Percentiles rank a stretch among this genome's conserved stretches.
These are phyloP conservation scores for Pristionchus japonicus DNA, from an alignment of 2,888 invertebrate species.

Conservation along the genomic window DNA sequence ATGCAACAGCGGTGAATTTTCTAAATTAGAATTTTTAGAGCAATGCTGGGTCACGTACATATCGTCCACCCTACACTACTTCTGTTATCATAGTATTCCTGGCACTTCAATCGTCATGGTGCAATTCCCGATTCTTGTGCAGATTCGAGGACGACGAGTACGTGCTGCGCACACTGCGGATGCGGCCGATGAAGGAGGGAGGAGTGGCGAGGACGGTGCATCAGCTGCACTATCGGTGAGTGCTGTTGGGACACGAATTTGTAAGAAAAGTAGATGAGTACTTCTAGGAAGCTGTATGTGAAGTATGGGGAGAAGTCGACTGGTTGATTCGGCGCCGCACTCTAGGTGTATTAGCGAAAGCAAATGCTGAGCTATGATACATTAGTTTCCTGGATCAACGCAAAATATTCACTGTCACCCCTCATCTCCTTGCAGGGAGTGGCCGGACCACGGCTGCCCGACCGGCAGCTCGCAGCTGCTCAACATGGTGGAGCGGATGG, in stretches of 20 bases:
- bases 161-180: slow-evolving; percentile 56
- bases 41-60: no score
- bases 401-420: background rate
- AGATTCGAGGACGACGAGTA: slow-evolving; percentile 61
- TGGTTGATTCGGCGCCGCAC: background rate
- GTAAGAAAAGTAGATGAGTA: background rate
- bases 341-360: background rate
- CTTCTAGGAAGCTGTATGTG: background rate
- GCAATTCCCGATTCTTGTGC: no score
- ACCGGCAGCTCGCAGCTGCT: slow-evolving; percentile 64
- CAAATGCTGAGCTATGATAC: background rate
- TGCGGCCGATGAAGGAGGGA: slow-evolving; percentile 52
- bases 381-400: background rate
- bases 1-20: no score
- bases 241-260: background rate
- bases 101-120: no score
- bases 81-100: no score
- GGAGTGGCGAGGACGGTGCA: slow-evolving; percentile 54
- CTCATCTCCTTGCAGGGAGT: slow-evolving; percentile 66
- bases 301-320: background rate
- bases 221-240: slow-evolving; percentile 66
- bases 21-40: no score
- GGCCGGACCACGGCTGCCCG: slow-evolving; percentile 73
- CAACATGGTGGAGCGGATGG: slow-evolving; percentile 68
- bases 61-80: no score